Evolutionary conservation across 2,113 vertebrate species (phyloP).

Genomic region (Thamnophis sirtalis): DNA sequence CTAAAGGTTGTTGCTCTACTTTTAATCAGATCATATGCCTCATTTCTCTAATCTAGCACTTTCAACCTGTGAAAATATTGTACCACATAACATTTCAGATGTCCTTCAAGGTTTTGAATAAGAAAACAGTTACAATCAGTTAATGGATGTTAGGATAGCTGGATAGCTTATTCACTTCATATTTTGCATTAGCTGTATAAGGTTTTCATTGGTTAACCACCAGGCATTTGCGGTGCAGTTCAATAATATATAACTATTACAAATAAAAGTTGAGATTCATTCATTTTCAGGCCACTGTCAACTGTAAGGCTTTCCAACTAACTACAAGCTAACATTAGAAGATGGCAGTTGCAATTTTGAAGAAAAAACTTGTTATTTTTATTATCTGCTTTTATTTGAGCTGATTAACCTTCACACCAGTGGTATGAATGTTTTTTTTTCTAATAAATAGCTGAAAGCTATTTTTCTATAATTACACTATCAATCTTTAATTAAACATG

Average conservation of each 20-base stretch:
- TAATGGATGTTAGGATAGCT: not conserved
- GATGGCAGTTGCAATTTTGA: not conserved
- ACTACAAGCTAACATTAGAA: not conserved
- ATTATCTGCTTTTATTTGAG: not conserved
- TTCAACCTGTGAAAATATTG: not conserved
- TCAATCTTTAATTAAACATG: conserved; percentile 34
- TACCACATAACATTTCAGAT: not conserved
- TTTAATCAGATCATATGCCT: not conserved
- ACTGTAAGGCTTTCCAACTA: not conserved
- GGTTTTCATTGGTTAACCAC: not conserved
- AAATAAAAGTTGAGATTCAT: not conserved
- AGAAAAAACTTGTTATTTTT: not conserved
- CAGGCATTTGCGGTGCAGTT: not conserved
- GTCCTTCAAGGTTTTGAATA: not conserved
- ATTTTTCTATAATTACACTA: conserved; percentile 24
- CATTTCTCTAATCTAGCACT: not conserved
- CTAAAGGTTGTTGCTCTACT: not conserved
- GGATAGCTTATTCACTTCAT: not conserved
- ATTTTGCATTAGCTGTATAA: not conserved
- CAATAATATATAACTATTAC: not conserved
- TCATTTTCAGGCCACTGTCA: not conserved
- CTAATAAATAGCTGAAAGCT: conserved; percentile 32
- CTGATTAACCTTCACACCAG: conserved; percentile 8
- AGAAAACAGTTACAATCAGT: not conserved
- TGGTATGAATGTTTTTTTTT: conserved; percentile 20